Percentiles rank a stretch among this genome's conserved stretches.
Evolutionary conservation across 1,140 invertebrate species (phyloP).

Genomic region (Helicoverpa armigera): DNA sequence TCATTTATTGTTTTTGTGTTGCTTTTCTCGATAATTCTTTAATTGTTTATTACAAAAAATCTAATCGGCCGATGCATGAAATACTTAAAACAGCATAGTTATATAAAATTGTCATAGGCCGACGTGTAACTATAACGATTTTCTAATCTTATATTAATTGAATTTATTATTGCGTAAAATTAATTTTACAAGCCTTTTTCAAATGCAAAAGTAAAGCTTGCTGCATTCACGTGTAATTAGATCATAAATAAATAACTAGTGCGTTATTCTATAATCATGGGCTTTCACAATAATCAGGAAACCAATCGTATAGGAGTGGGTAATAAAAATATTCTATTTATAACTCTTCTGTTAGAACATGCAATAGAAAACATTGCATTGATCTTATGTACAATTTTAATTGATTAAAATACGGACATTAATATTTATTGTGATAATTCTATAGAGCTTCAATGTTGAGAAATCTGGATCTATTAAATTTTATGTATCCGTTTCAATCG

Average conservation of each 20-base stretch:
- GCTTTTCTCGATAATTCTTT: too few species aligned
- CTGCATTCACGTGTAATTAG: too few species aligned
- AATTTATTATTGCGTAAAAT: too few species aligned
- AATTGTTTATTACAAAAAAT: too few species aligned
- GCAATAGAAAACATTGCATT: background rate
- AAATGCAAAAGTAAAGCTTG: too few species aligned
- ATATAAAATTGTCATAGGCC: too few species aligned
- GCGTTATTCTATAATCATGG: background rate
- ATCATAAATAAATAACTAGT: background rate
- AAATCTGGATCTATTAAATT: slow-evolving; percentile 27
- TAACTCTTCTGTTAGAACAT: background rate
- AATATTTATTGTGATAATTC: background rate
- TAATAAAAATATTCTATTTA: background rate
- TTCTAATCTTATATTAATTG: too few species aligned
- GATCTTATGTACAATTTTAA: background rate
- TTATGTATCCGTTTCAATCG: slow-evolving; percentile 21
- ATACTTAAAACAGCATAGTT: too few species aligned
- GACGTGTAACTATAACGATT: too few species aligned
- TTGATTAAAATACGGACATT: slow-evolving; percentile 10
- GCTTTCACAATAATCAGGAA: background rate
- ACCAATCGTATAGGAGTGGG: background rate
- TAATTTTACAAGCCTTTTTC: too few species aligned
- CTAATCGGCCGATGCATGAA: too few species aligned
- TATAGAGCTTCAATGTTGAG: slow-evolving; percentile 1
- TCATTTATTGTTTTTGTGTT: too few species aligned